Conservation (phyloP, 2,797 vertebrate genomes). For the Pseudocheirus occidentalis region DNA sequence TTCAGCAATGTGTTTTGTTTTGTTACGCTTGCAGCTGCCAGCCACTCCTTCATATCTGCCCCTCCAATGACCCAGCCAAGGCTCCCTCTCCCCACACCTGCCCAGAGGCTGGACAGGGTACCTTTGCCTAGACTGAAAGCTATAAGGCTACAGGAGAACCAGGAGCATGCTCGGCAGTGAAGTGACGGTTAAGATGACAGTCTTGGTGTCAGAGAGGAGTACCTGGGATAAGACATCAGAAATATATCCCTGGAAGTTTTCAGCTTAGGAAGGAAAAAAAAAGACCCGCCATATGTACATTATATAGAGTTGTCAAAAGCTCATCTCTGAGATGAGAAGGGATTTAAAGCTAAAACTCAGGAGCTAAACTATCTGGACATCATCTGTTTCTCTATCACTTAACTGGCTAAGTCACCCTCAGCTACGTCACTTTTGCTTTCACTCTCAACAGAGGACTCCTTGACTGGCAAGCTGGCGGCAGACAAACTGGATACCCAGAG, state of each 20-base stretch:
- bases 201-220: neutral
- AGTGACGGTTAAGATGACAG: neutral
- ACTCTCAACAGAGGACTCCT: neutral
- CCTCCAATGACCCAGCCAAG: neutral
- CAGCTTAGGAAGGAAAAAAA: neutral
- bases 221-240: neutral
- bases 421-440: neutral
- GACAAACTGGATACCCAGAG: neutral
- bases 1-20: neutral
- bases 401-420: neutral
- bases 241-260: neutral
- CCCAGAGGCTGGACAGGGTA: neutral
- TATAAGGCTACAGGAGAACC: neutral
- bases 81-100: neutral
- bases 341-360: neutral
- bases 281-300: neutral
- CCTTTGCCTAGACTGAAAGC: neutral
- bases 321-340: neutral
- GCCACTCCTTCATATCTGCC: neutral
- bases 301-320: neutral
- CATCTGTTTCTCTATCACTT: neutral
- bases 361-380: neutral
- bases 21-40: neutral
- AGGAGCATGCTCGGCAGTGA: neutral
- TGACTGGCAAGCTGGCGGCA: neutral